Evolutionary conservation across 2,113 vertebrate species (phyloP), one percentile per base, ranked within the genome.

Genomic region (Ctenomys sociabilis): DNA sequence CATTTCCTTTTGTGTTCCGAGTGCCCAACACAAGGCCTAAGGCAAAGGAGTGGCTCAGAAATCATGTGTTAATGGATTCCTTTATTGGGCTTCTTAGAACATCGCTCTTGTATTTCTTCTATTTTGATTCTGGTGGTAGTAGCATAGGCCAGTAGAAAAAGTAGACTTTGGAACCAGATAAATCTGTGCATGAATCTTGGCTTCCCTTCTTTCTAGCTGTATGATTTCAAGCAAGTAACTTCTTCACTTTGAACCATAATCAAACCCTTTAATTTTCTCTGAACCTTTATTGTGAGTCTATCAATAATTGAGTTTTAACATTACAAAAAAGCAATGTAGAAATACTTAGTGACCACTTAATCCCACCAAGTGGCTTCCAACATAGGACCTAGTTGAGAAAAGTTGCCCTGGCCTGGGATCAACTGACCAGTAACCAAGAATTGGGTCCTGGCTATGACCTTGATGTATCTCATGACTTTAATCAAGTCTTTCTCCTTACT

Each of bases 401-500:
- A 75, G 40, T 26, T 32, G 13, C 32, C 68, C 24, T 57, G 21
- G 37, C 9, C n/a, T 80, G 9, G 40, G 32, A n/a, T 66, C 80
- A 45, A 19, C 45, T 88, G 64, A 21, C 52, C 89, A 35, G 10
- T 88, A 57, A 16, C 52, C 85, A 35, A 7, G 57, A 40, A 28
- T 22, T 61, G 17, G 9, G 61, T 61, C 43, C 28, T 78, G n/a
- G 28, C 54, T 89, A 4, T 75, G 83, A 52, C 64, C 19, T 73
- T 43, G 1, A n/a, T n/a, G 26, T 59, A 5, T 12, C 28, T 0
- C 17, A 9, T 73, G 68, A 43, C 63, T 49, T 78, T 64, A 9
- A 54, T 93, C 63, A 87, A 82, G 35, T 82, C 12, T 87, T 77
- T 92, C 59, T 96, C n/a, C 45, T 96, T 94, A 93, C 45, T 28